phyloP scores from a whole-genome alignment of 1,140 invertebrate genomes.

The Drosophila nigromelanica region DNA sequence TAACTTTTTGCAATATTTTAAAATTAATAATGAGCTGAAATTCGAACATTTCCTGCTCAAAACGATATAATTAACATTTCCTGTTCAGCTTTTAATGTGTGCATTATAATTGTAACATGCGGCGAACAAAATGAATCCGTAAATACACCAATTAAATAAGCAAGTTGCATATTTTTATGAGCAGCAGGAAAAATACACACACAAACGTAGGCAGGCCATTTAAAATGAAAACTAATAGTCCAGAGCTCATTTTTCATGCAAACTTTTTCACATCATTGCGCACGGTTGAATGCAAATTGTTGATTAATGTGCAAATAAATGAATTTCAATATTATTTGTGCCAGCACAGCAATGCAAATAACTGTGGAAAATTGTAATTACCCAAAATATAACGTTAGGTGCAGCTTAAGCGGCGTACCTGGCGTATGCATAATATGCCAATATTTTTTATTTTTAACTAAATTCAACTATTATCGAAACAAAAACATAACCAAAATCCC shows the following conservation, averaged over 20 bases:
- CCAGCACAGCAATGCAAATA: slow-evolving; percentile 7
- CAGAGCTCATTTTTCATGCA: slow-evolving; percentile 51
- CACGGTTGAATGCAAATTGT: slow-evolving; percentile 51
- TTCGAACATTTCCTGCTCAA: neutral
- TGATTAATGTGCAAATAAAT: slow-evolving; percentile 65
- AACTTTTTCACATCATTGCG: slow-evolving; percentile 67
- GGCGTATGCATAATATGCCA: slow-evolving; percentile 49
- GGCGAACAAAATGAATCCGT: slow-evolving; percentile 14
- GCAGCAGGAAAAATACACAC: slow-evolving; percentile 13
- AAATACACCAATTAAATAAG: slow-evolving; percentile 30
- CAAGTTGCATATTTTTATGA: slow-evolving; percentile 19
- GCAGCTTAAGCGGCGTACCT: neutral
- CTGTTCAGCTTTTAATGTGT: neutral
- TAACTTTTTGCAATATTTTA: neutral
- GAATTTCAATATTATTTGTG: slow-evolving; percentile 35
- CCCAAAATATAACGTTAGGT: slow-evolving; percentile 8
- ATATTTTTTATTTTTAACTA: neutral
- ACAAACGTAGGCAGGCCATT: neutral
- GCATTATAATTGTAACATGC: slow-evolving; percentile 6
- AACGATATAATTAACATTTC: slow-evolving; percentile 4
- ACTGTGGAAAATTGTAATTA: slow-evolving; percentile 12
- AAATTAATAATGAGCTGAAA: neutral
- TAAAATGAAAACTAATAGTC: slow-evolving; percentile 68
- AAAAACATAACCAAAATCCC: slow-evolving; percentile 30
- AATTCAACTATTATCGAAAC: neutral